A percentile compares a stretch with the other conserved stretches of the same genome.
Conservation (phyloP, 2,888 invertebrate species). For the Drosophila lutescens region DNA sequence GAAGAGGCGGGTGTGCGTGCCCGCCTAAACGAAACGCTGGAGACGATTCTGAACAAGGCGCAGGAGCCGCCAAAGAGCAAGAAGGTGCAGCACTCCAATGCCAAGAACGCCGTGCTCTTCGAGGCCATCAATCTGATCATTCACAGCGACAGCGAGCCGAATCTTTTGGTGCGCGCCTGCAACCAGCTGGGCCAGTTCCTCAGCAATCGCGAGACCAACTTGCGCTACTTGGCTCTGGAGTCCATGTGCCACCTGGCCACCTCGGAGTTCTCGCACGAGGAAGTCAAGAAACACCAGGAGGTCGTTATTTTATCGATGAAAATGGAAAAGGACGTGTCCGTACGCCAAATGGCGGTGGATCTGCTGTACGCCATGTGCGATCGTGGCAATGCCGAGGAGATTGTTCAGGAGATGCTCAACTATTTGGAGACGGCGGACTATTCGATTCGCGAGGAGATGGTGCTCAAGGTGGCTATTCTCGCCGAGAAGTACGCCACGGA, state of each 20-base stretch:
- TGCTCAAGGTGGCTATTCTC: conserved; percentile 98
- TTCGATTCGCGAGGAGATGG: conserved; percentile 99
- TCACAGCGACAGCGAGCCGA: conserved; percentile 99
- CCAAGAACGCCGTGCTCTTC: conserved; percentile 99
- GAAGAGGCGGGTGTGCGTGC: conserved; percentile 99
- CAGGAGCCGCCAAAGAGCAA: conserved; percentile 99
- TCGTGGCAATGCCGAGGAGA: conserved; percentile 99
- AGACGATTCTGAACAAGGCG: conserved; percentile 99
- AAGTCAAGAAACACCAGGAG: conserved; percentile 99
- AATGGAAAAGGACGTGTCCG: conserved; percentile 99
- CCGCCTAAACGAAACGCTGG: conserved; percentile 97
- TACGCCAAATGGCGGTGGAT: conserved; percentile 98
- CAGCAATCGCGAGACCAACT: conserved; percentile 98
- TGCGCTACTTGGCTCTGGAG: conserved; percentile 98
- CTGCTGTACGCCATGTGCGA: conserved; percentile 99
- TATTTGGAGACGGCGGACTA: conserved; percentile 99
- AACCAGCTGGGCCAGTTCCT: conserved; percentile 99
- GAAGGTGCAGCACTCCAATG: conserved; percentile 99
- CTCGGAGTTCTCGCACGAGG: conserved; percentile 99
- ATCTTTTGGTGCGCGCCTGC: conserved; percentile 97
- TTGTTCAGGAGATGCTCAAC: conserved; percentile 99
- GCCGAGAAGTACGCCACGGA: conserved; percentile 99
- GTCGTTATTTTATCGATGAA: conserved; percentile 99
- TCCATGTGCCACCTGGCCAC: conserved; percentile 99
- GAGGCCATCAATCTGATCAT: conserved; percentile 99